phyloP scores from a whole-genome alignment of 2,113 vertebrate species.

The Gnathonemus longibarbis region DNA sequence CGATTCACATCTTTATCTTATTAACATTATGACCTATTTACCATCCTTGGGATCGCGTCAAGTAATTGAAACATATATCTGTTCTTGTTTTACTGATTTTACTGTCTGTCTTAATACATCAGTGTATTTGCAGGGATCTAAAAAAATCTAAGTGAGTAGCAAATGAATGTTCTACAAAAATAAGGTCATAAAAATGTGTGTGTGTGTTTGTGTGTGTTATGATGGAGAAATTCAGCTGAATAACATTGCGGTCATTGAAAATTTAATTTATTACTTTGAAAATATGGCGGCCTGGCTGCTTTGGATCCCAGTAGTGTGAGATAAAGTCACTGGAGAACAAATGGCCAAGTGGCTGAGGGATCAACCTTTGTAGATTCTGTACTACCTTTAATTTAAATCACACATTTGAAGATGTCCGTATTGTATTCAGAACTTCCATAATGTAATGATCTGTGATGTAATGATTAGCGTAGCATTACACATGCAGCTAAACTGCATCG shows the following conservation, averaged over 20 bases:
- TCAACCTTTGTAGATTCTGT: neutral
- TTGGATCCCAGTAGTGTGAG: neutral
- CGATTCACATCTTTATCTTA: neutral
- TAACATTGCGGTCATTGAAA: neutral
- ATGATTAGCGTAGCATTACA: neutral
- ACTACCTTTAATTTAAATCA: neutral
- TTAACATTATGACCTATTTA: conserved; percentile 6
- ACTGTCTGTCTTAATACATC: neutral
- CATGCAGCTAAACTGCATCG: neutral
- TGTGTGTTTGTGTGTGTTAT: neutral
- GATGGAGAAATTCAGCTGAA: neutral
- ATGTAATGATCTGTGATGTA: neutral
- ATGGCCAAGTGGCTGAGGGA: too few relatives aligned
- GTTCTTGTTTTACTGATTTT: neutral
- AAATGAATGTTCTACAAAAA: neutral
- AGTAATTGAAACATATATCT: neutral
- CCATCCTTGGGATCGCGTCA: neutral
- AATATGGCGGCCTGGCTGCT: neutral
- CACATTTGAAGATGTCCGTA: neutral
- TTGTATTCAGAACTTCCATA: neutral
- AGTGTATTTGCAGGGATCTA: neutral
- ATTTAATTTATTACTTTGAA: neutral
- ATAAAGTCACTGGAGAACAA: neutral
- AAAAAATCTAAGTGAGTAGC: neutral
- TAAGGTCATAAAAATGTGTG: neutral